Evolutionary conservation across 2,888 invertebrate species (phyloP).

Genomic region (Eumacrocentrus americanus): DNA sequence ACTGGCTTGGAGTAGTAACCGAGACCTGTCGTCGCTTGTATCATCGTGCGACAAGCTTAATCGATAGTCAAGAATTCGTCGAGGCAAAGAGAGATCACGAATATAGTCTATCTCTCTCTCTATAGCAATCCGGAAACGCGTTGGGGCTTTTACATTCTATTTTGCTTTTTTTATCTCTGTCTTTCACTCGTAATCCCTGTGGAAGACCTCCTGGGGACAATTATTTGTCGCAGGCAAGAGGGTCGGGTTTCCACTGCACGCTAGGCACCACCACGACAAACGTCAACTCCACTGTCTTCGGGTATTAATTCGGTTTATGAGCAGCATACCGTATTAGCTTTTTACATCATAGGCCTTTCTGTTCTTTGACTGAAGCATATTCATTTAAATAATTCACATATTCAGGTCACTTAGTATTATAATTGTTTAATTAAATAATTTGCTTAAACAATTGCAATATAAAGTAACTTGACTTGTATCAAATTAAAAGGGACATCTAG

Average conservation of each 20-base stretch:
- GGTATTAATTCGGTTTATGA: slow-evolving; percentile 47
- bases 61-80: slow-evolving; percentile 50
- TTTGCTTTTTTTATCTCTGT: slow-evolving; percentile 17
- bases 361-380: not conserved
- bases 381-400: slow-evolving; percentile 7
- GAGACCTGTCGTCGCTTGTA: slow-evolving; percentile 38
- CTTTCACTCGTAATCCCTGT: slow-evolving; percentile 35
- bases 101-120: not conserved
- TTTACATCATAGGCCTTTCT: not conserved
- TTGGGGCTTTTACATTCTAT: not conserved
- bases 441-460: no score
- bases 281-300: slow-evolving; percentile 42
- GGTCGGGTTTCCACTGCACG: slow-evolving; percentile 40
- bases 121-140: not conserved
- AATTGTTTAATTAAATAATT: no score
- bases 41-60: slow-evolving; percentile 40
- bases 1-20: not conserved
- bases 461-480: no score
- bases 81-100: slow-evolving; percentile 4
- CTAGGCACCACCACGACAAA: slow-evolving; percentile 46
- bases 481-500: no score
- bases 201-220: slow-evolving; percentile 43
- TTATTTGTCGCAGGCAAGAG: slow-evolving; percentile 44
- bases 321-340: slow-evolving; percentile 12
- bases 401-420: not conserved